A percentile compares a stretch with the other conserved stretches of the same genome.
These are phyloP conservation scores for Drepana falcataria DNA, from an alignment of 2,888 invertebrate genomes.

Conservation along the genomic window DNA sequence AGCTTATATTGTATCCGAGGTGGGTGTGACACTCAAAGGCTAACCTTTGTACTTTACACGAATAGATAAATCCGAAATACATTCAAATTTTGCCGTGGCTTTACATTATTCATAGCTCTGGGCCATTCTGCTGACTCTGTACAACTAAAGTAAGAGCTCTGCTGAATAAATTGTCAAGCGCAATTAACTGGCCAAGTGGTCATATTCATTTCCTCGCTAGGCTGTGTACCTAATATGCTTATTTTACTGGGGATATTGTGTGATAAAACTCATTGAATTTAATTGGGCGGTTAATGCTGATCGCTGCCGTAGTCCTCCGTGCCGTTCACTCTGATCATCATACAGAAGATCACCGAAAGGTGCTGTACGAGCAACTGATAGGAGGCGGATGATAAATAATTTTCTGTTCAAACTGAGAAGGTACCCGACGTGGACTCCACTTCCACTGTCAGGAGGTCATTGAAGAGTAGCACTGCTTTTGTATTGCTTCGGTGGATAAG, in stretches of 20 bases:
- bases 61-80: conserved; percentile 38
- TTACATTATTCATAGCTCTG: conserved; percentile 40
- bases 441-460: too few species aligned
- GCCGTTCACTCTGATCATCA: too few species aligned
- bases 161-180: conserved; percentile 33
- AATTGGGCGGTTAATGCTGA: too few species aligned
- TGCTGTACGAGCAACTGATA: too few species aligned
- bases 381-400: too few species aligned
- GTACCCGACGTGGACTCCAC: too few species aligned
- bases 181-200: conserved; percentile 22
- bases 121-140: conserved; percentile 23
- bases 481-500: too few species aligned
- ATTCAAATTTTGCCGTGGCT: conserved; percentile 31
- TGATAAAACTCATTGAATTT: background rate
- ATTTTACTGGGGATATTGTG: background rate
- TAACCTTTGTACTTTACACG: conserved; percentile 29
- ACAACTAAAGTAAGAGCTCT: conserved; percentile 25
- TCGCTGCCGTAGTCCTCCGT: too few species aligned
- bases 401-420: too few species aligned
- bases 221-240: background rate
- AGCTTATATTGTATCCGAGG: background rate
- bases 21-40: conserved; percentile 17
- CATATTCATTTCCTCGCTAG: background rate
- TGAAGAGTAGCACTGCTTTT: too few species aligned
- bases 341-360: too few species aligned